Evolutionary conservation across 2,113 vertebrate genomes (phyloP).

Genomic region (Eubucco bourcierii): DNA sequence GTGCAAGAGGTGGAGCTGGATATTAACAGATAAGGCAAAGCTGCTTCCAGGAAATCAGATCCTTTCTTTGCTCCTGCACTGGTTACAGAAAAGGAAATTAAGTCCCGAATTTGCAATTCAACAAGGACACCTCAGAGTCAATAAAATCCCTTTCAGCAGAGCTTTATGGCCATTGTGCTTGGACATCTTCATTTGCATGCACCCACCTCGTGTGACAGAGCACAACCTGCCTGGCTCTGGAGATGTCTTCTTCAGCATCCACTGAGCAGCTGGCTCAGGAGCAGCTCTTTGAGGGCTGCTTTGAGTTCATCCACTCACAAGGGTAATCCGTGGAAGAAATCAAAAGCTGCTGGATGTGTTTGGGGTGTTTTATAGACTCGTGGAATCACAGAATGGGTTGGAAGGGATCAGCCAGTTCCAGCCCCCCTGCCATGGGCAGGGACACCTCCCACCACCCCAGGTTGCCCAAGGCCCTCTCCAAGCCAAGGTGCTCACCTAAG

Average conservation of each 20-base stretch:
- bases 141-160: conserved; percentile 54
- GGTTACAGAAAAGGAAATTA: conserved; percentile 67
- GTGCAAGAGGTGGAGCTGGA: conserved; percentile 14
- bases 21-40: conserved; percentile 68
- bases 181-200: conserved; percentile 67
- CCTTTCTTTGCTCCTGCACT: conserved; percentile 54
- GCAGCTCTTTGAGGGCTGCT: conserved; percentile 13
- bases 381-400: too few relatives aligned
- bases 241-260: conserved; percentile 41
- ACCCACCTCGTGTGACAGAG: not conserved
- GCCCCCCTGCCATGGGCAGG: too few relatives aligned
- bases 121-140: conserved; percentile 54
- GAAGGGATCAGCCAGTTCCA: too few relatives aligned
- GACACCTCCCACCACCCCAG: too few relatives aligned
- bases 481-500: not conserved
- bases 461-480: too few relatives aligned
- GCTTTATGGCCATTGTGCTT: conserved; percentile 54
- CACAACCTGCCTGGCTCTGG: not conserved
- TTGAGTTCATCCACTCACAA: not conserved
- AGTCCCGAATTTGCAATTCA: conserved; percentile 67
- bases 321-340: conserved; percentile 29
- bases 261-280: conserved; percentile 44
- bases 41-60: conserved; percentile 66
- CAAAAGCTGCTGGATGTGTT: conserved; percentile 6
- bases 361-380: not conserved